Evolutionary conservation across 2,888 invertebrate genomes (phyloP).

Genomic region (Cataglyphis albicans): DNA sequence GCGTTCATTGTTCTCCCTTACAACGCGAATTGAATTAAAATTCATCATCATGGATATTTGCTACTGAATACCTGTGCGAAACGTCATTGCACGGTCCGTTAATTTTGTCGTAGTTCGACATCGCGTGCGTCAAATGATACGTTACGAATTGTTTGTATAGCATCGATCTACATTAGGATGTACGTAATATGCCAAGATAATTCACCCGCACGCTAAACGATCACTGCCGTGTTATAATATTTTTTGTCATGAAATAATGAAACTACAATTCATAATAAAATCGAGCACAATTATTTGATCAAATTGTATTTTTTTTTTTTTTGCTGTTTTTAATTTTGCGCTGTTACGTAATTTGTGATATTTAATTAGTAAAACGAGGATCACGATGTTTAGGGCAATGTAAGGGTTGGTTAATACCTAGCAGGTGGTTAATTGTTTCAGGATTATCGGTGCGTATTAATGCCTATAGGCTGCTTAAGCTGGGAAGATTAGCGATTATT

Average conservation of each 20-base stretch:
- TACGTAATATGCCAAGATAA: constrained; percentile 25
- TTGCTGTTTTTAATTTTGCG: not conserved
- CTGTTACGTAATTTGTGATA: not conserved
- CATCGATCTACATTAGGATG: constrained; percentile 16
- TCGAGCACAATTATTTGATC: not conserved
- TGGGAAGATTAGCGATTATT: constrained; percentile 39
- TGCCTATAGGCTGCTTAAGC: constrained; percentile 40
- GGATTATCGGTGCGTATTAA: constrained; percentile 38
- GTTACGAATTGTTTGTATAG: constrained; percentile 48
- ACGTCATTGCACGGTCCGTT: constrained; percentile 57
- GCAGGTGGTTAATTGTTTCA: constrained; percentile 51
- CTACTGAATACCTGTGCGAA: constrained; percentile 56
- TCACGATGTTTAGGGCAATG: constrained; percentile 16
- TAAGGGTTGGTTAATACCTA: constrained; percentile 34
- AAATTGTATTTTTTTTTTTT: not conserved
- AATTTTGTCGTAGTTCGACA: constrained; percentile 57
- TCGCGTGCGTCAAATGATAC: constrained; percentile 33
- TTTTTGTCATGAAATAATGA: not conserved
- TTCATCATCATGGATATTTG: constrained; percentile 64
- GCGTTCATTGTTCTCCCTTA: constrained; percentile 60
- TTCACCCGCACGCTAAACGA: not conserved
- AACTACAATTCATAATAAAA: not conserved
- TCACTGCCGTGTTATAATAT: not conserved
- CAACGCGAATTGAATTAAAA: constrained; percentile 54
- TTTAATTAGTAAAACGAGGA: constrained; percentile 17